A percentile compares a stretch with the other conserved stretches of the same genome.
These are phyloP conservation scores for Diachasmimorpha longicaudata DNA, from an alignment of 1,140 invertebrate species.

Conservation along the genomic window DNA sequence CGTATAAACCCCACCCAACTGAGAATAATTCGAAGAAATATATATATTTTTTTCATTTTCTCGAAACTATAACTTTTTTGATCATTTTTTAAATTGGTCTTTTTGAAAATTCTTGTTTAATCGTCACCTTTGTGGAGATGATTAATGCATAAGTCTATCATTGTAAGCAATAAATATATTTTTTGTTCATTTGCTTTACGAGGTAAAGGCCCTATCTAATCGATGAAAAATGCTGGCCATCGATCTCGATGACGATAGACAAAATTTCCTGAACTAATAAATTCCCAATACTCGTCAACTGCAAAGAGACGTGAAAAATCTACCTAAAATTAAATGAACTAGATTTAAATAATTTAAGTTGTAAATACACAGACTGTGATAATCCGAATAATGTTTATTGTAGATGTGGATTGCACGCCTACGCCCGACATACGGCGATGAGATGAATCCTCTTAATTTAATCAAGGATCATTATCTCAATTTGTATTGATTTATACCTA, in stretches of 20 bases:
- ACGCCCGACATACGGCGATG: not conserved
- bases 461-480: not conserved
- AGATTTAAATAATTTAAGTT: conserved; percentile 49
- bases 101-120: no score
- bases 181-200: no score
- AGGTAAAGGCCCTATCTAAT: conserved; percentile 11
- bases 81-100: no score
- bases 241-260: conserved; percentile 19
- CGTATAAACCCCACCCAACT: no score
- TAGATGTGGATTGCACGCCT: conserved; percentile 41
- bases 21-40: no score
- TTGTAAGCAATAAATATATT: no score
- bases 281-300: conserved; percentile 12
- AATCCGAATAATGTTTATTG: conserved; percentile 59
- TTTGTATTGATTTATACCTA: not conserved
- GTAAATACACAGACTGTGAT: conserved; percentile 65
- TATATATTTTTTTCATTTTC: no score
- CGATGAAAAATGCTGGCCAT: conserved; percentile 17
- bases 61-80: no score
- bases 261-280: not conserved
- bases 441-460: not conserved
- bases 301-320: not conserved
- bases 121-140: no score
- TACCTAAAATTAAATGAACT: conserved; percentile 33
- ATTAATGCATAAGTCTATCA: no score